phyloP scores from a whole-genome alignment of 53 echinoderm and acorn worm genomes.

The Echinometra lucunter region DNA sequence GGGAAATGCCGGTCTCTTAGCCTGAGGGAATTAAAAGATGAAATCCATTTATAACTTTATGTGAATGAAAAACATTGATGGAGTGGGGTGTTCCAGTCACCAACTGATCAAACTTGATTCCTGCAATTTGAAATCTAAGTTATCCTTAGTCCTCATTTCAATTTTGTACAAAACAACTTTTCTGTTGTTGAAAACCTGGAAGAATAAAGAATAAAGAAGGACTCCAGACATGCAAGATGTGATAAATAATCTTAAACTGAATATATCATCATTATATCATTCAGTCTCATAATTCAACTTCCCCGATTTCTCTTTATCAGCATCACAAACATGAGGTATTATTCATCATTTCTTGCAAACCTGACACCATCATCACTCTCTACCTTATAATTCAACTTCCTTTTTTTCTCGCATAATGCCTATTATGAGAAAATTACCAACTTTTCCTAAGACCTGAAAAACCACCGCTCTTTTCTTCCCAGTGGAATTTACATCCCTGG shows the following conservation, averaged over 20 bases:
- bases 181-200: neutral
- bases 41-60: neutral
- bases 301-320: neutral
- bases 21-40: neutral
- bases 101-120: neutral
- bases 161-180: neutral
- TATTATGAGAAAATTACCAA: conserved; percentile 55
- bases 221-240: neutral
- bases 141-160: neutral
- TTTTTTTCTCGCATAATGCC: conserved; percentile 6
- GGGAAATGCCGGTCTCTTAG: neutral
- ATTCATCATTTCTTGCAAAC: conserved; percentile 20
- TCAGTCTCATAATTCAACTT: conserved; percentile 23
- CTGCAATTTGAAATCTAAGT: neutral
- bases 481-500: conserved; percentile 34
- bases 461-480: neutral
- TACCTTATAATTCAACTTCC: conserved; percentile 24
- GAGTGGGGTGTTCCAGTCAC: neutral
- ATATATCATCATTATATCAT: neutral
- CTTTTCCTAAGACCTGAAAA: neutral
- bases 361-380: neutral
- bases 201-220: neutral
- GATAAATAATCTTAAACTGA: neutral
- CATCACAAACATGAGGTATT: neutral
- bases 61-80: neutral